Evolutionary conservation across 2,888 invertebrate genomes (phyloP), one percentile per base, ranked within the genome.

Genomic region (Plusia festucae): DNA sequence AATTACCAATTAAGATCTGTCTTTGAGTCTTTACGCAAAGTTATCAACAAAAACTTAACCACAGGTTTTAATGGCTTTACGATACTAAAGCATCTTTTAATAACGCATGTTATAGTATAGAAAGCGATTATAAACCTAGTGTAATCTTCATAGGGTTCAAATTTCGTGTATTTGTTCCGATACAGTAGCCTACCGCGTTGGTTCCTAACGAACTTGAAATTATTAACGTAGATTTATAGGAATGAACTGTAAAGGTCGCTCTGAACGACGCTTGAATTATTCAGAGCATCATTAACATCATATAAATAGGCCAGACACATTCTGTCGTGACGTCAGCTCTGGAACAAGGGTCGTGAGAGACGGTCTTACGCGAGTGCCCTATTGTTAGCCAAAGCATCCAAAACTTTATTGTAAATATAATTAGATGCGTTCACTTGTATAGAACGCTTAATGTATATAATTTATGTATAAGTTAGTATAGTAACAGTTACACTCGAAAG

Each of bases 321-420:
- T 18, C 7, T 13, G 27, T 53, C 40, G n/a, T 40, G 40, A n/a
- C 40, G n/a, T 8, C 20, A 60, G 40, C 59, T 27, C 30, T 53
- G 53, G 32, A 51, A 46, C 68, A 75, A 76, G 73, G 56, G 76
- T 76, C 75, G 74, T 78, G 82, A 64, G 69, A 81, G 72, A 83
- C 27, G 62, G 44, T 70, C 79, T 73, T 81, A 66, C 73, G 86
- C 85, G 85, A 87, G 84, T 86, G 86, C 93, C 93, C 94, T 90
- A 85, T 88, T 85, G 82, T 88, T 93, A 94, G 94, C 94, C 94
- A 94, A 94, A 94, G 94, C 93, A 93, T 92, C 87, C 90, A 91
- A 90, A 93, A 82, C 81, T 92, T 92, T 93, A 93, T 87, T 94
- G 93, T 94, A 94, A 88, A 93, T 93, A 94, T 88, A 74, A 67